Evolutionary conservation across 2,888 invertebrate genomes (phyloP).

Genomic region (Pollenia amentaria): DNA sequence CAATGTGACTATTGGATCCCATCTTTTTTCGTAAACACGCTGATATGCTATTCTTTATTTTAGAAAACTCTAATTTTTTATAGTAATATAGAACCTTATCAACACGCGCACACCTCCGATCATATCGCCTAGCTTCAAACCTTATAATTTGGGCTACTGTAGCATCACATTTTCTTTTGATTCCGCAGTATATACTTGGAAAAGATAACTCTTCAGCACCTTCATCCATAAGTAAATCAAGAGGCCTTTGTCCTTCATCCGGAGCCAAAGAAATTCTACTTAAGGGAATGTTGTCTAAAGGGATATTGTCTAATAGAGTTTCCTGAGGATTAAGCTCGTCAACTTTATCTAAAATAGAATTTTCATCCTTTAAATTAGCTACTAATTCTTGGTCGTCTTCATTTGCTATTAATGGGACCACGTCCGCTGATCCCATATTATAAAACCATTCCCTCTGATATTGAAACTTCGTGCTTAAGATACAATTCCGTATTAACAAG

Average conservation of each 20-base stretch:
- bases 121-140: constrained; percentile 61
- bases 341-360: too few species aligned
- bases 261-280: constrained; percentile 60
- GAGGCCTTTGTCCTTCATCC: constrained; percentile 59
- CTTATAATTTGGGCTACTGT: constrained; percentile 54
- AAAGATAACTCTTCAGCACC: constrained; percentile 67
- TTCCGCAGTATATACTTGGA: constrained; percentile 56
- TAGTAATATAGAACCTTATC: constrained; percentile 60
- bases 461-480: too few species aligned
- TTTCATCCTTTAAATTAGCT: too few species aligned
- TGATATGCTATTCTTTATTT: constrained; percentile 58
- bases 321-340: constrained; percentile 53
- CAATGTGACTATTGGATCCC: constrained; percentile 6
- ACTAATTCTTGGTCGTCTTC: too few species aligned
- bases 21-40: constrained; percentile 55
- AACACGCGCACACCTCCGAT: constrained; percentile 65
- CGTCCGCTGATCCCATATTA: too few species aligned
- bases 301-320: constrained; percentile 68
- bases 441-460: too few species aligned
- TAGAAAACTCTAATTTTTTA: constrained; percentile 65
- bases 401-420: too few species aligned
- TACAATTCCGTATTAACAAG: too few species aligned
- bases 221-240: constrained; percentile 59
- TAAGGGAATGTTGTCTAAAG: constrained; percentile 48
- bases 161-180: constrained; percentile 19